These are phyloP conservation scores for Uromys caudimaculatus DNA, from an alignment of 2,797 vertebrate species.

Conservation along the genomic window DNA sequence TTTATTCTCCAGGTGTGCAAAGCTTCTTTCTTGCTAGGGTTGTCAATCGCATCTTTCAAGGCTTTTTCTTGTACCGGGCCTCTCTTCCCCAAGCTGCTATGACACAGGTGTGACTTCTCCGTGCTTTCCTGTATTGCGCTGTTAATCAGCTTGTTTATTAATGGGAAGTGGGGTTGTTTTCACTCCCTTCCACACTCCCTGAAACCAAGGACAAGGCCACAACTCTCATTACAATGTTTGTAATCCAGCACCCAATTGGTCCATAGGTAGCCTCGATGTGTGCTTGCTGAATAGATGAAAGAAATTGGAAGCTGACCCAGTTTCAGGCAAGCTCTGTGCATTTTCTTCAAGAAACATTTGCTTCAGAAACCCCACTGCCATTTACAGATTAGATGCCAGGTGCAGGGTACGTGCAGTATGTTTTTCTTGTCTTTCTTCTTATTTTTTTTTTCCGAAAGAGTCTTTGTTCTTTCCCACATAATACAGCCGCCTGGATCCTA, in stretches of 20 bases:
- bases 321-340: background rate
- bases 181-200: too few species aligned
- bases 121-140: background rate
- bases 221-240: background rate
- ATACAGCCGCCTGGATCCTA: conserved; percentile 78
- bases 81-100: background rate
- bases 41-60: background rate
- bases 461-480: conserved; percentile 81
- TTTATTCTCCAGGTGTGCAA: background rate
- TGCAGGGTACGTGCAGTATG: background rate
- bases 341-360: conserved; percentile 50
- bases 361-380: background rate
- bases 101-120: background rate
- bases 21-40: background rate
- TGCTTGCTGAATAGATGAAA: conserved; percentile 52
- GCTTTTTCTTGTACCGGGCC: background rate
- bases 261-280: background rate
- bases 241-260: background rate
- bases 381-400: conserved; percentile 29
- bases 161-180: background rate
- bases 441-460: conserved; percentile 69
- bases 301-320: conserved; percentile 35
- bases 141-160: background rate
- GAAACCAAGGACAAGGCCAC: background rate
- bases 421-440: conserved; percentile 59